Evolutionary conservation across 2,113 vertebrate species (phyloP), one percentile per base, ranked within the genome.

Genomic region (Sorex fumeus): DNA sequence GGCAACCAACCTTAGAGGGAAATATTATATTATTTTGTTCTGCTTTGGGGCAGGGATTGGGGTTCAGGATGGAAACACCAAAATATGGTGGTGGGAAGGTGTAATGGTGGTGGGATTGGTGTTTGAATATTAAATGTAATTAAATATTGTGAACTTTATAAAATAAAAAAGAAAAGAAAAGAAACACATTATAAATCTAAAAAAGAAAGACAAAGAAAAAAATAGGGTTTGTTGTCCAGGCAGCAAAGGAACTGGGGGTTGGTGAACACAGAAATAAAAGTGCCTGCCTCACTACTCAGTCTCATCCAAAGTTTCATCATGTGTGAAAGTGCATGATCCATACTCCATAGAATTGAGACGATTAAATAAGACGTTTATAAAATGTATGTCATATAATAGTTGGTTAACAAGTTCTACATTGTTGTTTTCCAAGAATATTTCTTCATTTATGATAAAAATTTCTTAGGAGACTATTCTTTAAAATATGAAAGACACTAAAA

Each of bases 401-500:
- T 82, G 34, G 43, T 89, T 3, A 69, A 84, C 86, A 47, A 60
- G 62, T 70, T 64, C 60, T 15, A 11, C 43, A 60, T 18, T 75
- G 47, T 23, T 91, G 32, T 79, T 86, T 88, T 90, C 71, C 30
- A 86, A 34, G 40, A 95, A 83, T 76, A 87, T 62, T 40, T 62
- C 45, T 91, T 43, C 30, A 90, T 43, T 32, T 88, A 50, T 47
- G 23, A 21, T 27, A 27, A 28, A 84, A 84, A 84, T 80, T 92
- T 91, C 79, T 72, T 86, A 69, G 32, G 71, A 92, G 27, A 27
- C 21, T 64, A 87, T 87, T 70, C 13, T 36, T 83, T 70, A 74
- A 91, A 95, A 88, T 83, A 53, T 87, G 40, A 83, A 93, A 45
- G 27, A 93, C 34, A 79, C n/a, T 71, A 57, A 91, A 93, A 93